These are phyloP conservation scores for Paguma larvata DNA, from an alignment of 2,797 vertebrate genomes.

Conservation along the genomic window DNA sequence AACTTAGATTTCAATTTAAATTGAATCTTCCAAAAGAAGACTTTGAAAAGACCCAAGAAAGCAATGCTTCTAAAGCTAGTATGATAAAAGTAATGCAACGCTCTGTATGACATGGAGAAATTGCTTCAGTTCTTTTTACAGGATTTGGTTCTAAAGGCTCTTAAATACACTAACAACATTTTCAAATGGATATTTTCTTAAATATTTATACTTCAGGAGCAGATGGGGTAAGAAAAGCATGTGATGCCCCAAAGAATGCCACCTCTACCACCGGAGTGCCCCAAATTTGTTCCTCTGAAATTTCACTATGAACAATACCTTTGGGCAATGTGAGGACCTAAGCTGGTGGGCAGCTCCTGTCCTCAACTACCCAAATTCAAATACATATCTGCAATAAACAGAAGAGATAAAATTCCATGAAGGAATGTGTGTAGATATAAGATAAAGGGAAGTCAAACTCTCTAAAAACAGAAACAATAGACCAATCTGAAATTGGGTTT, in stretches of 20 bases:
- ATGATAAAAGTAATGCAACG: not conserved
- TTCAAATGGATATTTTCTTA: not conserved
- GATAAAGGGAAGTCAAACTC: not conserved
- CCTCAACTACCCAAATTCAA: not conserved
- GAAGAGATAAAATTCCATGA: not conserved
- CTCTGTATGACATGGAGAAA: not conserved
- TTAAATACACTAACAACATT: constrained; percentile 14
- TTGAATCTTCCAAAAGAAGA: not conserved
- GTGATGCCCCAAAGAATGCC: not conserved
- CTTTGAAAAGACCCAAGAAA: not conserved
- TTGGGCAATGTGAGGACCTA: not conserved
- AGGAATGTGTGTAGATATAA: not conserved
- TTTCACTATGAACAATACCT: not conserved
- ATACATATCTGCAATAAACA: not conserved
- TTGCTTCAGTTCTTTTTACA: not conserved
- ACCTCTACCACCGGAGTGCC: not conserved
- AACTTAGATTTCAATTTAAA: not conserved
- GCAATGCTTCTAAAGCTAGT: not conserved
- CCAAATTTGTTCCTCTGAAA: not conserved
- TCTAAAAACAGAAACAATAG: not conserved
- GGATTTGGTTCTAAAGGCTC: not conserved
- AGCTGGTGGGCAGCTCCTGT: not conserved
- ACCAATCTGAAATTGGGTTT: not conserved
- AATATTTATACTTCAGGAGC: not conserved
- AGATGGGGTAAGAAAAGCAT: not conserved